phyloP scores from a whole-genome alignment of 2,888 invertebrate species.

The Brachyptera putata region DNA sequence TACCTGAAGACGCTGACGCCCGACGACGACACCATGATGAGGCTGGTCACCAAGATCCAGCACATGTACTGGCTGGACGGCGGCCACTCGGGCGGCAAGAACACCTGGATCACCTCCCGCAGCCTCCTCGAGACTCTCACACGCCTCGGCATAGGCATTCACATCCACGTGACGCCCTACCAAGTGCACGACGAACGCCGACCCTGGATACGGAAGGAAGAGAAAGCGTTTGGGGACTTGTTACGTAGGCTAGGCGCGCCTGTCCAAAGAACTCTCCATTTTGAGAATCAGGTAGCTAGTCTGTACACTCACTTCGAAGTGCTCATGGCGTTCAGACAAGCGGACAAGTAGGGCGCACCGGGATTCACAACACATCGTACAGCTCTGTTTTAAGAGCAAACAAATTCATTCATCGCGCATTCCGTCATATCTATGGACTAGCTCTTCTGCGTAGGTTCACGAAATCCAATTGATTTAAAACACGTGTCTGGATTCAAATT shows the following conservation, averaged over 20 bases:
- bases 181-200: slow-evolving; percentile 75
- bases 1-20: slow-evolving; percentile 64
- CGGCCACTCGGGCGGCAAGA: slow-evolving; percentile 81
- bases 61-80: slow-evolving; percentile 89
- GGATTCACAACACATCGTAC: not conserved
- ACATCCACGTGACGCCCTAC: slow-evolving; percentile 86
- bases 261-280: slow-evolving; percentile 60
- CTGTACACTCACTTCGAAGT: slow-evolving; percentile 76
- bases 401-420: no score
- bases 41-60: slow-evolving; percentile 61
- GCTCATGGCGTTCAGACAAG: slow-evolving; percentile 55
- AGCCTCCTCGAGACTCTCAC: slow-evolving; percentile 68
- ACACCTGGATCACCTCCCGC: slow-evolving; percentile 82
- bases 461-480: no score
- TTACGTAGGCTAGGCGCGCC: slow-evolving; percentile 63
- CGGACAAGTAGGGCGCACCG: slow-evolving; percentile 7
- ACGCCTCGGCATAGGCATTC: slow-evolving; percentile 64
- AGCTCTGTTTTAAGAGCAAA: not conserved
- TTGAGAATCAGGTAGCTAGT: slow-evolving; percentile 51
- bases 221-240: slow-evolving; percentile 66
- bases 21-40: slow-evolving; percentile 58
- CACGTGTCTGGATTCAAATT: no score
- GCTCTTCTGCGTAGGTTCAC: not conserved
- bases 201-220: slow-evolving; percentile 82
- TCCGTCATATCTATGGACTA: no score